Conservation (phyloP, 2,113 vertebrate species). For the Trochalopteron elliotii region DNA sequence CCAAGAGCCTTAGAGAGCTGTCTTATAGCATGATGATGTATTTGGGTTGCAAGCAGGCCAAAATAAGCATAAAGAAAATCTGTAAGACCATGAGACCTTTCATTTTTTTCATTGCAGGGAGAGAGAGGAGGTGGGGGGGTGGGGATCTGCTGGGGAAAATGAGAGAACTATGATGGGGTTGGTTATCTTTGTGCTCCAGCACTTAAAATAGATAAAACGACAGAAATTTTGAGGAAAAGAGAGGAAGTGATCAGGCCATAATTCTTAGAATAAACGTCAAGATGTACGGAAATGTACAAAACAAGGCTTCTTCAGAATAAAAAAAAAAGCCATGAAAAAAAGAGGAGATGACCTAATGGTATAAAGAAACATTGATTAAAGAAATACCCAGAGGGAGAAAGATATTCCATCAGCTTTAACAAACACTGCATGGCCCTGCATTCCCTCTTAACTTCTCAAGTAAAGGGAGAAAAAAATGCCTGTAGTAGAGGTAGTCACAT, state of each 20-base stretch:
- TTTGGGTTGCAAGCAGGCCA: slow-evolving; percentile 63
- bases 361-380: slow-evolving; percentile 58
- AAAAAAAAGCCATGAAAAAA: not conserved
- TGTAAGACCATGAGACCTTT: slow-evolving; percentile 58
- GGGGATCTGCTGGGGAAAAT: not conserved
- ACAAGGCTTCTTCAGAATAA: slow-evolving; percentile 52
- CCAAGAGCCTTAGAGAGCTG: slow-evolving; percentile 40
- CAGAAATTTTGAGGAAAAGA: slow-evolving; percentile 18
- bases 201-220: slow-evolving; percentile 38
- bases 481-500: slow-evolving; percentile 19
- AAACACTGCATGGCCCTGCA: not conserved
- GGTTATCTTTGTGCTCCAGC: slow-evolving; percentile 14
- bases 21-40: slow-evolving; percentile 43
- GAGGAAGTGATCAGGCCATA: slow-evolving; percentile 38
- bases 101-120: slow-evolving; percentile 49
- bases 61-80: slow-evolving; percentile 63
- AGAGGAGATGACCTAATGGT: slow-evolving; percentile 42
- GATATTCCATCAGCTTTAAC: slow-evolving; percentile 3
- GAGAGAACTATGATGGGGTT: not conserved
- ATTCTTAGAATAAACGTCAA: slow-evolving; percentile 22
- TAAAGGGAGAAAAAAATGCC: not conserved
- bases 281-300: slow-evolving; percentile 41
- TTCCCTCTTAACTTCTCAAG: not conserved
- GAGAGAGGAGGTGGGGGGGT: not conserved
- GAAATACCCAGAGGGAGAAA: slow-evolving; percentile 14